Evolutionary conservation across 2,888 invertebrate species (phyloP), one percentile per base, ranked within the genome.

Genomic region (Alloscopus bannaensis): DNA sequence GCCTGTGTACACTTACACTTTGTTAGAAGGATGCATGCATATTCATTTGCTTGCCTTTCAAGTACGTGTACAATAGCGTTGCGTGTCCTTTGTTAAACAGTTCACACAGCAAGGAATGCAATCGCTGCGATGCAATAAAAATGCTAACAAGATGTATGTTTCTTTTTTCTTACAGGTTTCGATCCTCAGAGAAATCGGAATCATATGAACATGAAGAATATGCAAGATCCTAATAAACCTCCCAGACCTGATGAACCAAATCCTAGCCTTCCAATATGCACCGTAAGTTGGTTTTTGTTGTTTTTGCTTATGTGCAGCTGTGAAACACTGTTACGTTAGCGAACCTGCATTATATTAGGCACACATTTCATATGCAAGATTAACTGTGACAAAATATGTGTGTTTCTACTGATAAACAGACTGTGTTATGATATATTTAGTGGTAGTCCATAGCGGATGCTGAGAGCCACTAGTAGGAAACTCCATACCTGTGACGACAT

Each of bases 241-340:
- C 83, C 83, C 18, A 85, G 83, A 76, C 84, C 92, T 36, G 92
- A 92, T 87, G 91, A 91, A 86, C 91, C 92, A 13, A 92, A 92
- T 89, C 92, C 93, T 80, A 91, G 92, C 52, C 89, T 91, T 87
- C 91, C 92, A 81, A 92, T 93, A 85, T 91, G 92, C 50, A 92
- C 92, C 88, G 91, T 91, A 88, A 89, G 88, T 86, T 8, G n/a
- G 26, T 26, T 24, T 29, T 36, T 36, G 6, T 36, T 36, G 36
- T 36, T 36, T 36, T 36, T 36, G 36, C 36, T 8, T 36, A 36
- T 36, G 13, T 36, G 36, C 6, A 13, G 6, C n/a, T n/a, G n/a
- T n/a, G n/a, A n/a, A n/a, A n/a, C n/a, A n/a, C n/a, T n/a, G n/a
- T n/a, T n/a, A n/a, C n/a, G n/a, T n/a, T n/a, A n/a, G n/a, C n/a